phyloP scores from a whole-genome alignment of 2,113 vertebrate species.

The Otocyon megalotis region DNA sequence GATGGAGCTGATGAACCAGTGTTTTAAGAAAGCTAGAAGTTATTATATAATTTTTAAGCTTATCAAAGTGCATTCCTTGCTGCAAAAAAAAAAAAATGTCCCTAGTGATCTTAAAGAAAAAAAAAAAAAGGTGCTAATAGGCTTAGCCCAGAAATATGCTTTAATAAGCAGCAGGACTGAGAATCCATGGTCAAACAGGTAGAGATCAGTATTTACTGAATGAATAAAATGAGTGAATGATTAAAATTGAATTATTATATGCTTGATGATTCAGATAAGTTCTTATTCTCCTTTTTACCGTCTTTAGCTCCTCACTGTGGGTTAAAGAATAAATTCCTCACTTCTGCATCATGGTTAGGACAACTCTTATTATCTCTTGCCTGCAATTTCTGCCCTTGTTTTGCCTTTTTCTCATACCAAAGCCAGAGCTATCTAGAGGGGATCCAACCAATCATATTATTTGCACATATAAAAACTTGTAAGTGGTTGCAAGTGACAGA shows the following conservation, averaged over 20 bases:
- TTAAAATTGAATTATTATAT: constrained; percentile 23
- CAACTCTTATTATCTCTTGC: neutral
- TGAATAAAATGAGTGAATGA: constrained; percentile 21
- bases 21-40: neutral
- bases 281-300: neutral
- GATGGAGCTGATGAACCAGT: neutral
- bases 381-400: neutral
- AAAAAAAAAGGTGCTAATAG: neutral
- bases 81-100: neutral
- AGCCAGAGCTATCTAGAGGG: neutral
- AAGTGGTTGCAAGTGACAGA: neutral
- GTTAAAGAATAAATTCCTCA: neutral
- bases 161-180: neutral
- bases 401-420: neutral
- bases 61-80: neutral
- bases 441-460: neutral
- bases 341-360: neutral
- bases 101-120: neutral
- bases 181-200: neutral
- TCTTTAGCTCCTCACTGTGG: neutral
- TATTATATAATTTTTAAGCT: neutral
- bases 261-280: neutral
- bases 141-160: neutral
- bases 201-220: neutral
- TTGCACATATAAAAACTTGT: neutral